A percentile compares a stretch with the other conserved stretches of the same genome.
Evolutionary conservation across 2,888 invertebrate genomes (phyloP).

Genomic region (Hyalella azteca): DNA sequence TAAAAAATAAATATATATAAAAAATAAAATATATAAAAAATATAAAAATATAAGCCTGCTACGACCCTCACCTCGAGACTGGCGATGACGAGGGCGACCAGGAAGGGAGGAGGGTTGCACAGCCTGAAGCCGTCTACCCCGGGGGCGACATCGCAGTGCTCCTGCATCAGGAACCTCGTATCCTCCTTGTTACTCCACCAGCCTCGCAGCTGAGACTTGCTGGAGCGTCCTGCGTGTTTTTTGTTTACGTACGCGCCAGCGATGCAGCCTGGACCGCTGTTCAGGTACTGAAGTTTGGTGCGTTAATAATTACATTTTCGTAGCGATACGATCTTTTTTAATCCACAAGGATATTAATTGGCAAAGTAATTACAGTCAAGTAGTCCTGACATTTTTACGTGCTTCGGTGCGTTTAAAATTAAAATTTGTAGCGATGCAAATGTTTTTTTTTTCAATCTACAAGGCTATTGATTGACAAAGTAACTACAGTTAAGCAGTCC

Average conservation of each 20-base stretch:
- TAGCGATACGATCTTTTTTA: no score
- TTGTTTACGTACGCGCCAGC: conserved; percentile 67
- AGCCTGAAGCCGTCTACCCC: conserved; percentile 67
- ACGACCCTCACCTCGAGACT: conserved; percentile 55
- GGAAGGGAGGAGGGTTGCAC: conserved; percentile 66
- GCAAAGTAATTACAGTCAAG: no score
- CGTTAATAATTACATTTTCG: no score
- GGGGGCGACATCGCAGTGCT: conserved; percentile 64
- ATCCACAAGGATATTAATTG: no score
- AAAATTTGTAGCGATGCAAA: no score
- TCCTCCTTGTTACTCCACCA: conserved; percentile 69
- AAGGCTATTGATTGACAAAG: no score
- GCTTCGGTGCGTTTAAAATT: no score
- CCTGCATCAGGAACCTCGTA: conserved; percentile 67
- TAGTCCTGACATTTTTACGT: no score
- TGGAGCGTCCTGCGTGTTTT: conserved; percentile 60
- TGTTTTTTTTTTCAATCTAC: no score
- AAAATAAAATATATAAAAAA: not conserved
- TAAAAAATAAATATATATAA: not conserved
- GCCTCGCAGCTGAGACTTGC: conserved; percentile 63
- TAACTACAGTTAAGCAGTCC: no score
- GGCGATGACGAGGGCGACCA: conserved; percentile 53
- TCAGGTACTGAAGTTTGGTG: conserved; percentile 64
- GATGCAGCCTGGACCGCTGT: conserved; percentile 66
- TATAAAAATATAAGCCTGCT: not conserved